Conservation (phyloP, 2,113 vertebrate species). For the Dasyurus viverrinus region DNA sequence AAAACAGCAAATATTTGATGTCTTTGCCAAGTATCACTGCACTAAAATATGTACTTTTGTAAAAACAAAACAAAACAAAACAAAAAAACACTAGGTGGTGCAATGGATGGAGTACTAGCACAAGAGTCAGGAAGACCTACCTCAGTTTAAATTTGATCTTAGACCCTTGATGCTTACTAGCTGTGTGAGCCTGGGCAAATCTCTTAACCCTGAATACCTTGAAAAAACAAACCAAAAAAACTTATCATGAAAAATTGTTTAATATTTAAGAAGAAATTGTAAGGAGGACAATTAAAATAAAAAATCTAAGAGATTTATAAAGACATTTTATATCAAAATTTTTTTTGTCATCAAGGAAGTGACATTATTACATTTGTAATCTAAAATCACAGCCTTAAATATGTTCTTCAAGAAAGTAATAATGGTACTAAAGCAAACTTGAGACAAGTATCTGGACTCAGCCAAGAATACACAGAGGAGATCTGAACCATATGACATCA, state of each 20-base stretch:
- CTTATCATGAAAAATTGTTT: background rate
- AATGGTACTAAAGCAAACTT: background rate
- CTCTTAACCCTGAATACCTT: too few relatives aligned
- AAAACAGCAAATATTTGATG: background rate
- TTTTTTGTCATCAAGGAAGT: background rate
- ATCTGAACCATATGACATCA: background rate
- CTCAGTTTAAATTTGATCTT: too few relatives aligned
- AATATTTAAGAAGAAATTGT: background rate
- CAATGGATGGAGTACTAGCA: too few relatives aligned
- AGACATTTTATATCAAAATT: background rate
- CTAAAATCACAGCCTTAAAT: background rate
- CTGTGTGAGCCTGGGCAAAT: too few relatives aligned
- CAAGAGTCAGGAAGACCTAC: too few relatives aligned
- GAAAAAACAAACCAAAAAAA: too few relatives aligned
- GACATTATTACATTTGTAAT: background rate
- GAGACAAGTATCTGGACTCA: background rate
- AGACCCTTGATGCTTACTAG: too few relatives aligned
- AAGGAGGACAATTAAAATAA: background rate
- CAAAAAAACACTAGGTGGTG: too few relatives aligned
- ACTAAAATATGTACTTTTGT: background rate
- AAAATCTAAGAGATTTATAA: background rate
- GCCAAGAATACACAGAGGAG: background rate
- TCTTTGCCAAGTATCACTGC: background rate
- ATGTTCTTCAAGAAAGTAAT: background rate
- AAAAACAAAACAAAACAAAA: too few relatives aligned